Base-by-base conservation (phyloP, 2,797 vertebrate species). In the Okamejei kenojei region DNA sequence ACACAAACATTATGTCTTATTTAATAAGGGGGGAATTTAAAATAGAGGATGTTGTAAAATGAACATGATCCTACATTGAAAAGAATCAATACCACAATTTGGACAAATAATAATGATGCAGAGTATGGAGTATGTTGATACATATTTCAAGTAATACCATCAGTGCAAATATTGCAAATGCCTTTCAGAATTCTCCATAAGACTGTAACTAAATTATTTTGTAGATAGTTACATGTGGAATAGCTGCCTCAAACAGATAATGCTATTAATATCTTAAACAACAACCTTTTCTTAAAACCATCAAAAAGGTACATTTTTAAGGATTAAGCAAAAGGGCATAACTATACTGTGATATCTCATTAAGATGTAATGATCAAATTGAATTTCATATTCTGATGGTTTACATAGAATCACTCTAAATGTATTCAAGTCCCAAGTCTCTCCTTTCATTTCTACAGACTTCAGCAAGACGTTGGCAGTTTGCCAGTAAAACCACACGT, bases 401-500 rank as follows among this genome's bases (percentile, higher is more conserved):
- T 96, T 96, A 96, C 96, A 96, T 96, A 96, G 96, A 97, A 96
- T 94, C 95, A 95, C 95, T 95, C 96, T 96, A 97, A 97, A 96
- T 96, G 96, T 96, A 97, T 96, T 95, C 95, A 95, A 96, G 95
- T 94, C 94, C 93, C 94, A 94, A 94, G 94, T 93, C 93, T 93
- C 65, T 65, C 76, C 68, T 71, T 29, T 54, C 73, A 93, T 93
- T 93, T 90, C 88, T 61, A n/a, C 79, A 77, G 90, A 76, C 65
- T 81, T 81, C 90, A 94, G 93, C 93, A 93, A 82, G 93, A 94
- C 94, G 95, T 95, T 97, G 96, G 97, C 96, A 10, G 95, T 94
- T 95, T 96, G 96, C 96, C 96, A 96, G 96, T 96, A 96, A 96
- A 96, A 96, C 96, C 95, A 95, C 95, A 95, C 96, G 97, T 97